Conservation (phyloP, 1,140 invertebrate genomes). For the Neodiprion fabricii region DNA sequence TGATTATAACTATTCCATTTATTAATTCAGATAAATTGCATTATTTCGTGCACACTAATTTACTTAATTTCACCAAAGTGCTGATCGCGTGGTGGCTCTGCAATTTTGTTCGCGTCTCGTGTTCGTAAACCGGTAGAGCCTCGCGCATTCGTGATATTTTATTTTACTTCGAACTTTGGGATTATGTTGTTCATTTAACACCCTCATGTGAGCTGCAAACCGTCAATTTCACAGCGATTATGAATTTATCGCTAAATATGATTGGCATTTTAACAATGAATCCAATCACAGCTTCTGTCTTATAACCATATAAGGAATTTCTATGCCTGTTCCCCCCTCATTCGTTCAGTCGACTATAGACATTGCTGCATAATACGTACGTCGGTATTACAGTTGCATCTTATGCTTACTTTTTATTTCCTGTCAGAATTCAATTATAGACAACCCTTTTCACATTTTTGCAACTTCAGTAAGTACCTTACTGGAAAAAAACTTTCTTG, state of each 20-base stretch:
- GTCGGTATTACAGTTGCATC: no score
- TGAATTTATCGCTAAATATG: no score
- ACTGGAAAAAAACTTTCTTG: no score
- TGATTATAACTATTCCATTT: neutral
- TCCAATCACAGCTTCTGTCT: neutral
- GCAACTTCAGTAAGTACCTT: no score
- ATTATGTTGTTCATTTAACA: conserved; percentile 1
- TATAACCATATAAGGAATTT: conserved; percentile 50
- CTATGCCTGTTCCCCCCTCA: neutral
- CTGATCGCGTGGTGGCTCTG: neutral
- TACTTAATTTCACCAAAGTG: neutral
- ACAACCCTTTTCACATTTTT: no score
- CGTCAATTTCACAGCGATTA: no score
- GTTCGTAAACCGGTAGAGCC: neutral
- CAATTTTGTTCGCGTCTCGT: neutral
- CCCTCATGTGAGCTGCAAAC: neutral
- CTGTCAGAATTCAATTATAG: no score
- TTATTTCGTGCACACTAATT: neutral
- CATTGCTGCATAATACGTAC: neutral
- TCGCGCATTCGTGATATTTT: neutral
- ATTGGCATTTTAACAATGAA: neutral
- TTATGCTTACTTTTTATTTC: no score
- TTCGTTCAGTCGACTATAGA: neutral
- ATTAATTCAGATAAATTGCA: neutral
- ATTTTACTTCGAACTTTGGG: conserved; percentile 4